Conservation (phyloP, 92 coral and sea anemone genomes). For the Umimayanthus chanpuru region DNA sequence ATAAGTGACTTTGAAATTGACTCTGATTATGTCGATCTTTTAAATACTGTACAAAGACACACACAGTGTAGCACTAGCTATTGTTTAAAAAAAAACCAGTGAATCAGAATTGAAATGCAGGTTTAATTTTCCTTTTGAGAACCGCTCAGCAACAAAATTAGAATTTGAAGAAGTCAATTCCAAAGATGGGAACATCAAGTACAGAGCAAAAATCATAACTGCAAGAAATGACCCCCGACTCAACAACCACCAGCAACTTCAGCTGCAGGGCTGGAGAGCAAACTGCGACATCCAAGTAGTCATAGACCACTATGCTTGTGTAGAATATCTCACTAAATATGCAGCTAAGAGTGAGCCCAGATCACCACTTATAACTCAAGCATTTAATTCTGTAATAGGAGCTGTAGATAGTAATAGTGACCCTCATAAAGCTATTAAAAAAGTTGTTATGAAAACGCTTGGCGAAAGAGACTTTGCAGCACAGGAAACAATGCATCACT, state of each 20-base stretch:
- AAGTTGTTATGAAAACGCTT: constrained; percentile 62
- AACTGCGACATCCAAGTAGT: too few relatives aligned
- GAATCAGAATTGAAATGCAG: constrained; percentile 54
- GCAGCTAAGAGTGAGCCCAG: constrained; percentile 65
- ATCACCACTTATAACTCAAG: constrained; percentile 47
- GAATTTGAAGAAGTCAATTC: too few relatives aligned
- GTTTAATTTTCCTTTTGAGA: constrained; percentile 65
- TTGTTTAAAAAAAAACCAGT: constrained; percentile 57
- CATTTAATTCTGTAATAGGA: constrained; percentile 62
- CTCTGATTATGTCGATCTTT: constrained; percentile 54
- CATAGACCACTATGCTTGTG: constrained; percentile 52
- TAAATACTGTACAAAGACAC: constrained; percentile 63
- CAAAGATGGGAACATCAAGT: too few relatives aligned
- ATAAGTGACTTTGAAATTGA: too few relatives aligned
- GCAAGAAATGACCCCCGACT: too few relatives aligned
- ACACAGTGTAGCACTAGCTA: constrained; percentile 62
- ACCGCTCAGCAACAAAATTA: too few relatives aligned
- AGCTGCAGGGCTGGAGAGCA: too few relatives aligned
- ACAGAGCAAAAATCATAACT: too few relatives aligned
- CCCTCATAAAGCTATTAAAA: constrained; percentile 54
- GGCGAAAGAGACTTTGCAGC: constrained; percentile 72
- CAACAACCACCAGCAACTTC: too few relatives aligned
- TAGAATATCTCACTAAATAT: constrained; percentile 65
- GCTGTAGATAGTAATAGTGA: constrained; percentile 38
- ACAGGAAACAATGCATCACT: constrained; percentile 10